Evolutionary conservation across 1,140 invertebrate species (phyloP).

Genomic region (Lysiphlebus fabarum): DNA sequence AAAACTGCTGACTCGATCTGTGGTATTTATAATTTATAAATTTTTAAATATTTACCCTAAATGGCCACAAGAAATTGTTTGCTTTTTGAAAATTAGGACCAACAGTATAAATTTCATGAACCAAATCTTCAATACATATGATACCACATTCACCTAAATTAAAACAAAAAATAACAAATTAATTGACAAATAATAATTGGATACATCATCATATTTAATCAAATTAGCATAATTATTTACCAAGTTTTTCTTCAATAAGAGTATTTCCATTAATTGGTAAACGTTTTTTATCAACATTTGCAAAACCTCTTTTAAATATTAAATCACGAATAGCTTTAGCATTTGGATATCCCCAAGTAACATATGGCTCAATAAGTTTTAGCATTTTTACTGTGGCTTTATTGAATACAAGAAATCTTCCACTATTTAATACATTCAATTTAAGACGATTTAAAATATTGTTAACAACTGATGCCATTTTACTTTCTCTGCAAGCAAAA

Average conservation of each 20-base stretch:
- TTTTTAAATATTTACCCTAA: constrained; percentile 66
- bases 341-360: too few relatives aligned
- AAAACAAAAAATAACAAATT: constrained; percentile 7
- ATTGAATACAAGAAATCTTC: too few relatives aligned
- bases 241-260: constrained; percentile 86
- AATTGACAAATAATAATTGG: not conserved
- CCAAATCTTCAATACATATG: constrained; percentile 98
- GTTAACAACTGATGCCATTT: too few relatives aligned
- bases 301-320: constrained; percentile 97
- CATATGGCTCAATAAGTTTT: too few relatives aligned
- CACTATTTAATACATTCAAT: too few relatives aligned
- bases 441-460: too few relatives aligned
- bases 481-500: too few relatives aligned
- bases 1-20: constrained; percentile 42
- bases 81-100: constrained; percentile 91
- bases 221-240: constrained; percentile 55
- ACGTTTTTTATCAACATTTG: constrained; percentile 82
- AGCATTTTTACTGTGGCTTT: too few relatives aligned
- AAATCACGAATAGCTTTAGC: constrained; percentile 90
- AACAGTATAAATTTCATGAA: constrained; percentile 95
- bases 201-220: not conserved
- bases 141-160: constrained; percentile 66
- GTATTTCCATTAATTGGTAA: constrained; percentile 91
- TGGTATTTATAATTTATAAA: constrained; percentile 29
- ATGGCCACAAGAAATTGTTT: constrained; percentile 98